Conservation (phyloP, 2,888 invertebrate genomes). For the Lepetodrilus schrolli region DNA sequence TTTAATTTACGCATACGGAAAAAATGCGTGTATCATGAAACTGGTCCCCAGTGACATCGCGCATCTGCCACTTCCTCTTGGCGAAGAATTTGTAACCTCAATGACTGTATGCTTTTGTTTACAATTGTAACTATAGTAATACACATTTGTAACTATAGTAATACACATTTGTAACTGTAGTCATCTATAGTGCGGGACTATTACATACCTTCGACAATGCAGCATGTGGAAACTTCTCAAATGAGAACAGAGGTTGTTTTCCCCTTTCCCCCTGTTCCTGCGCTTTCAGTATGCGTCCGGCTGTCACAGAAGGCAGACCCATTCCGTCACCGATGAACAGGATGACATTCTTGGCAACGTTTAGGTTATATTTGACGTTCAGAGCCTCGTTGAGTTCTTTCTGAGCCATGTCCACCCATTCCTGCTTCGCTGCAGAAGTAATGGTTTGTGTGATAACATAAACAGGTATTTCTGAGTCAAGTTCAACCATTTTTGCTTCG, state of each 20-base stretch:
- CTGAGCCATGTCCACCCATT: constrained; percentile 30
- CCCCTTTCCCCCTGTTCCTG: constrained; percentile 78
- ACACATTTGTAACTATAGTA: background rate
- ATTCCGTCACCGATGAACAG: constrained; percentile 90
- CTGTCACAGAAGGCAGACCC: constrained; percentile 87
- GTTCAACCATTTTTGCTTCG: too few relatives aligned
- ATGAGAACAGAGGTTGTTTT: constrained; percentile 83
- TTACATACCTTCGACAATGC: constrained; percentile 86
- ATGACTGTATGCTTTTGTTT: too few relatives aligned
- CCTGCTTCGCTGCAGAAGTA: background rate
- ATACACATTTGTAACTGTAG: background rate
- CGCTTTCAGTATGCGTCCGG: constrained; percentile 83
- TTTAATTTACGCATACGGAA: too few relatives aligned
- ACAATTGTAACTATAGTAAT: too few relatives aligned
- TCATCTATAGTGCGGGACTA: background rate
- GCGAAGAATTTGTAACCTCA: too few relatives aligned
- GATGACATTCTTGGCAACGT: constrained; percentile 85
- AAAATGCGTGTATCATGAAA: too few relatives aligned
- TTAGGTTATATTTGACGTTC: background rate
- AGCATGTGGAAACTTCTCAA: constrained; percentile 88
- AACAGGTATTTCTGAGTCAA: too few relatives aligned
- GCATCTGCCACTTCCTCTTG: too few relatives aligned
- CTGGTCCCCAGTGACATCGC: too few relatives aligned
- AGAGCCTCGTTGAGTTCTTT: constrained; percentile 2
- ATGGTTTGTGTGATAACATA: too few relatives aligned